Evolutionary conservation across 2,113 vertebrate species (phyloP).

Genomic region (Pygoscelis antarcticus): DNA sequence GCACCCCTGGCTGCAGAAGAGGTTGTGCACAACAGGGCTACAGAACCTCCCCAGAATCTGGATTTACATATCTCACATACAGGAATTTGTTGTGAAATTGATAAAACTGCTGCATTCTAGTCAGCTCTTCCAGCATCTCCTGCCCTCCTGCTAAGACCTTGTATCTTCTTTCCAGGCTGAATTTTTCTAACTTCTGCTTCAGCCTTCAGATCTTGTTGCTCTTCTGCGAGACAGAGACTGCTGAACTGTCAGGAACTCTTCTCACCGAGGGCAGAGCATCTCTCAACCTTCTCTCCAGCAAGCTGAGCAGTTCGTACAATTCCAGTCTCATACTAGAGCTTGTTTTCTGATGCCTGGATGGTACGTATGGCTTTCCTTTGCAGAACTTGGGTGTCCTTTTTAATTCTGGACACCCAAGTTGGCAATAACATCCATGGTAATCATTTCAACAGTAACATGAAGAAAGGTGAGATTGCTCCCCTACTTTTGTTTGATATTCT

Average conservation of each 20-base stretch:
- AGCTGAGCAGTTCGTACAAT: not conserved
- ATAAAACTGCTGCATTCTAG: not conserved
- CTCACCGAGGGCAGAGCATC: not conserved
- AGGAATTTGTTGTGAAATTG: not conserved
- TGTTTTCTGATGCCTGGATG: not conserved
- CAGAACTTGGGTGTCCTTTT: not conserved
- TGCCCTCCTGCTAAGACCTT: not conserved
- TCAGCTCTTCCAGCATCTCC: not conserved
- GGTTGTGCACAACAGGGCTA: not conserved
- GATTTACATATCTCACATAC: not conserved
- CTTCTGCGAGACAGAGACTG: not conserved
- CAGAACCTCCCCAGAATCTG: not conserved
- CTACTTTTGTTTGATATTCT: constrained; percentile 10
- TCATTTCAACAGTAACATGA: not conserved
- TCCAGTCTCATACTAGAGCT: not conserved
- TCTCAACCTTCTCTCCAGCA: not conserved
- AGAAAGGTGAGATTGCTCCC: not conserved
- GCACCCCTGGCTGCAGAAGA: not conserved
- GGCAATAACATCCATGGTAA: not conserved
- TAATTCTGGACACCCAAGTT: not conserved
- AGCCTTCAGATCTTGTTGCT: not conserved
- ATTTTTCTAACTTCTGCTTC: not conserved
- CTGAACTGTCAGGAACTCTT: not conserved
- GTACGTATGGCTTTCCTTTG: not conserved
- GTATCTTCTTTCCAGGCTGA: not conserved